Evolutionary conservation across 2,797 vertebrate species (phyloP), one percentile per base, ranked within the genome.

Genomic region (Ctenopoma kingsleyae): DNA sequence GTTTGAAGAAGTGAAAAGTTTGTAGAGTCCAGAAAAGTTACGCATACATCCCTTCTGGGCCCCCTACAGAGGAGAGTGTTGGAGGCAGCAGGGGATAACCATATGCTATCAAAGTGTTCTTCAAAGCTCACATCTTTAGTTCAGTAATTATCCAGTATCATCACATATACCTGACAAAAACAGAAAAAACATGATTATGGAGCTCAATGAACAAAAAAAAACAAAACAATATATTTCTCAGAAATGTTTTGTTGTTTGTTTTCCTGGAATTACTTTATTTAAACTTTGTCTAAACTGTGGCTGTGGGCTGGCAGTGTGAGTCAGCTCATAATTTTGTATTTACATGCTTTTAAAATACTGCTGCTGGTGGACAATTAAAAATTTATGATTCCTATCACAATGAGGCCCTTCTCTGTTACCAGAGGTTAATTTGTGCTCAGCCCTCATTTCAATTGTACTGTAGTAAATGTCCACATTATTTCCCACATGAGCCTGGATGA

Each of bases 391-490:
- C 69, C 62, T 87, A 82, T 85, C 80, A 87, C 71, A 85, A 85
- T 43, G 55, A 85, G 80, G 72, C 76, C 81, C 71, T 44, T 84
- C 86, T 84, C 84, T 81, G 86, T 85, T 87, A 84, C 85, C 80
- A 82, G 57, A 89, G 90, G 91, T 92, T 93, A 90, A 93, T 93
- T 92, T 93, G 85, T 82, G 81, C 81, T 86, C 77, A 72, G 80
- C 84, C 78, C 89, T 87, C 82, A 90, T 94, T 94, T 91, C 89
- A 92, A 93, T 92, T 91, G 92, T 87, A 80, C 84, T 70, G 56
- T 86, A 77, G 85, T 92, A 91, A 93, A 93, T 83, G 85, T 90
- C 89, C 78, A 75, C 85, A 87, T 94, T 91, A 93, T 93, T 93
- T 92, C 90, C 90, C 89, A 90, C 87, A 87, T 71, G 90, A 81